phyloP scores from a whole-genome alignment of 2,888 invertebrate genomes.

The Drosophila antonietae region DNA sequence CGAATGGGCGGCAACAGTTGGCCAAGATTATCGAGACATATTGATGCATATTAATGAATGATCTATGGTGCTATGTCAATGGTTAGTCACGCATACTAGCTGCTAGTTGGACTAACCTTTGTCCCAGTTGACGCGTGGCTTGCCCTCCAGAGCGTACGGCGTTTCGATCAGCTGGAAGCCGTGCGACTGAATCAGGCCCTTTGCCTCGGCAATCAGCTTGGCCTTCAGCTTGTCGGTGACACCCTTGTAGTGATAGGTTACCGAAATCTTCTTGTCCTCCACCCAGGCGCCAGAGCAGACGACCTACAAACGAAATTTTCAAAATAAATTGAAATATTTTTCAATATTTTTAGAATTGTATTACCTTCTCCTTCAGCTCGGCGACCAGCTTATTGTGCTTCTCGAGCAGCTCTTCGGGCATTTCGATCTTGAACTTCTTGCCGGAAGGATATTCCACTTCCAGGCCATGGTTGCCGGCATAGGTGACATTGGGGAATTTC shows the following conservation, averaged over 20 bases:
- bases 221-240: constrained; percentile 87
- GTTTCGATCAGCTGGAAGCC: constrained; percentile 89
- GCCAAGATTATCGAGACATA: constrained; percentile 35
- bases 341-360: neutral
- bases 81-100: neutral
- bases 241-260: constrained; percentile 91
- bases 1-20: constrained; percentile 70
- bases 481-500: constrained; percentile 87
- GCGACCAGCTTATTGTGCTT: constrained; percentile 88
- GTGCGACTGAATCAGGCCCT: constrained; percentile 87
- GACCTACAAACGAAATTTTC: constrained; percentile 84
- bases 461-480: constrained; percentile 91
- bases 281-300: constrained; percentile 91
- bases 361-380: constrained; percentile 88
- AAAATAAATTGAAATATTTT: too few species aligned
- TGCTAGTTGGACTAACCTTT: constrained; percentile 86
- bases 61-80: constrained; percentile 8
- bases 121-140: constrained; percentile 92
- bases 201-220: constrained; percentile 87
- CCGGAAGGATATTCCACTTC: constrained; percentile 92
- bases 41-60: constrained; percentile 1
- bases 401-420: constrained; percentile 89
- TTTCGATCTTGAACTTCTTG: constrained; percentile 90
- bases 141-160: constrained; percentile 91
- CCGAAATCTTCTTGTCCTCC: constrained; percentile 90